Evolutionary conservation across 2,888 invertebrate genomes (phyloP).

Genomic region (Rhamphomyia laevipes): DNA sequence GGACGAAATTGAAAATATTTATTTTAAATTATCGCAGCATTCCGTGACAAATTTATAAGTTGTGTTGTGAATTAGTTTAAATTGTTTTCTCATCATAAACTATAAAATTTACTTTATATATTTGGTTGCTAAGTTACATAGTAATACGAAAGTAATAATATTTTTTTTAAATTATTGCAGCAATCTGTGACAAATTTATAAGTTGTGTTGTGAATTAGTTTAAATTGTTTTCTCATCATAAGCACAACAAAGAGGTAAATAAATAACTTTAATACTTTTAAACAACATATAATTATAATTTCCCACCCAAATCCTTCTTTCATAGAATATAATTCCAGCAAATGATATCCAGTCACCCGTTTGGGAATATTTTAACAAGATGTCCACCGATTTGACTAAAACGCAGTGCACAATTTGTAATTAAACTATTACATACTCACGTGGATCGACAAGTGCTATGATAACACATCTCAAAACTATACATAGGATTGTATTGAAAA

Average conservation of each 20-base stretch:
- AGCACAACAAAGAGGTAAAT: not conserved
- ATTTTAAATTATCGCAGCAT: not conserved
- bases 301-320: not conserved
- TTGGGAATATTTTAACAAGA: not conserved
- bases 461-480: not conserved
- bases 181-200: not conserved
- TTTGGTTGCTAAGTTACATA: too few relatives aligned
- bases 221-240: not conserved
- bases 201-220: not conserved
- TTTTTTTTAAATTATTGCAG: not conserved
- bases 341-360: not conserved
- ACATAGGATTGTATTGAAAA: not conserved
- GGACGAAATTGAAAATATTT: not conserved
- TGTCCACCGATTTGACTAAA: not conserved
- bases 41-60: not conserved
- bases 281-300: not conserved
- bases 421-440: not conserved
- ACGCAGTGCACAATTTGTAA: not conserved
- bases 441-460: not conserved
- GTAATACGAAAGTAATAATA: too few relatives aligned
- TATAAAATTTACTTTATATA: too few relatives aligned
- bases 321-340: not conserved
- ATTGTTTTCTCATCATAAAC: not conserved
- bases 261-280: not conserved
- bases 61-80: not conserved